Base-by-base conservation (phyloP, 2,888 invertebrate genomes). In the Theretra japonica region DNA sequence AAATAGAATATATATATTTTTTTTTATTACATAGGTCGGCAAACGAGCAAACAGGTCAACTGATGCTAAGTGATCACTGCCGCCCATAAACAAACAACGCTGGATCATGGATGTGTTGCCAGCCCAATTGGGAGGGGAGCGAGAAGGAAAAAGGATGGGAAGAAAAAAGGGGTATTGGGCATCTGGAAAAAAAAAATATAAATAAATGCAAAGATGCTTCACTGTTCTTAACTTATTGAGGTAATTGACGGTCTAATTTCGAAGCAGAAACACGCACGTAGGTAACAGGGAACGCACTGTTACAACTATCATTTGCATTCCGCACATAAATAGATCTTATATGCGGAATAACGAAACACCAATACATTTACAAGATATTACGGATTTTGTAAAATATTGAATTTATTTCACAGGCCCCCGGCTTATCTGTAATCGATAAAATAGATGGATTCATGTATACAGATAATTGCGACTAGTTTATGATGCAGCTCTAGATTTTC, bases 281-380 rank as follows among this genome's bases (percentile, higher is more conserved):
- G 41, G 65, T 48, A 65, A 48, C 41, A 21, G 41, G 41, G 41
- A 65, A 48, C 2, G 21, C 8, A 65, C 48, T 65, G 65, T 65
- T 58, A 48, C 6, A 60, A 28, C 48, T 41, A 48, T 65, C 0
- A 23, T 65, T 65, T 65, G 23, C 48, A 48, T 48, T 41, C 65
- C 21, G 21, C 23, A 48, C 65, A 19, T 65, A 23, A 65, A 65
- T 65, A 48, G 21, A 41, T 53, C n/a, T 53, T 53, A 6, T n/a
- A 41, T 53, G 53, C 53, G 53, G 53, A 53, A 53, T 53, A 50
- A 53, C 53, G 19, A n/a, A n/a, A 53, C 2, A 15, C 53, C 19
- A n/a, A 50, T 6, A 53, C 41, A 41, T 41, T 41, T 15, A 41
- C 15, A 41, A 41, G 41, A 41, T 41, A 41, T 41, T 15, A n/a